A percentile compares a stretch with the other conserved stretches of the same genome.
Conservation (phyloP, 2,888 invertebrate genomes). For the Frankliniella intonsa region DNA sequence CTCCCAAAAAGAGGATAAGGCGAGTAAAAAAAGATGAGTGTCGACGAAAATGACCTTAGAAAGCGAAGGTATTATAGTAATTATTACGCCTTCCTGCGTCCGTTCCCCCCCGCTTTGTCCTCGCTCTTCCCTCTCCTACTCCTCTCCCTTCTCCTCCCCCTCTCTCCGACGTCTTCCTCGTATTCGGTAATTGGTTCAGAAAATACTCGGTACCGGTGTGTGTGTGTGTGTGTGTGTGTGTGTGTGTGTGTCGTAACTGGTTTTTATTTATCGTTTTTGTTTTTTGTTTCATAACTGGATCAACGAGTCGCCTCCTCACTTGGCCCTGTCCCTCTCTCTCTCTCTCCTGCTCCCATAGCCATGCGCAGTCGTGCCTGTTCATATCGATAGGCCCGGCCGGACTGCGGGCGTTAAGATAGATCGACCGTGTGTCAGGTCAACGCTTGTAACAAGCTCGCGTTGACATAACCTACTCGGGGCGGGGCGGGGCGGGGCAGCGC, state of each 20-base stretch:
- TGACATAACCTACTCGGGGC: neutral
- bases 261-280: neutral
- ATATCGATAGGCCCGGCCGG: neutral
- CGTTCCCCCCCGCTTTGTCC: neutral
- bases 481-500: neutral
- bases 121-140: neutral
- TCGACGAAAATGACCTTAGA: constrained; percentile 1
- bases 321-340: too few species aligned
- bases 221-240: neutral
- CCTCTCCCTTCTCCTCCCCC: neutral
- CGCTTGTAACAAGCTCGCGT: too few species aligned
- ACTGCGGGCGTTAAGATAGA: neutral
- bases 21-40: neutral
- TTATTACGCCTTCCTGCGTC: neutral
- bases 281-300: constrained; percentile 5
- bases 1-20: neutral
- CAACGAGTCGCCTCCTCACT: neutral
- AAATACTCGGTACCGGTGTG: neutral
- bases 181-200: neutral
- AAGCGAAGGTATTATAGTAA: neutral
- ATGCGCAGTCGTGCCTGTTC: too few species aligned
- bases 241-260: neutral
- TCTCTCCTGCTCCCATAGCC: too few species aligned
- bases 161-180: neutral
- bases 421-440: too few species aligned